These are phyloP conservation scores for Acholoe squamosa DNA, from an alignment of 2,888 invertebrate species.

Conservation along the genomic window DNA sequence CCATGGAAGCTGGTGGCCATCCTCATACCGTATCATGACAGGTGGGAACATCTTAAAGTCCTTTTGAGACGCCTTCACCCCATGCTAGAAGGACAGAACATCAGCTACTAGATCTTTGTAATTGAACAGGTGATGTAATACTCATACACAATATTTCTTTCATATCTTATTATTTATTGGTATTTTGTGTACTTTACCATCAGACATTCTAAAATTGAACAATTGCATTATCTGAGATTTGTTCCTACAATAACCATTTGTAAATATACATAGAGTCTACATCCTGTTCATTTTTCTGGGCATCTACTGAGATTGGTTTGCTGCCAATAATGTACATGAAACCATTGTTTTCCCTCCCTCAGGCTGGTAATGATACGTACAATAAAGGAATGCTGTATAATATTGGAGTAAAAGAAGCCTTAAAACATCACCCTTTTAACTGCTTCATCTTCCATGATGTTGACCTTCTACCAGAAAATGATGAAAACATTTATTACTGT, in stretches of 20 bases:
- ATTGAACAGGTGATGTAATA: conserved; percentile 80
- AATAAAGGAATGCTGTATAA: conserved; percentile 81
- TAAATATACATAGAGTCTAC: too few relatives aligned
- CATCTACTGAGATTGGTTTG: too few relatives aligned
- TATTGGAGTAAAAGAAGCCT: conserved; percentile 78
- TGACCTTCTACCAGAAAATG: conserved; percentile 84
- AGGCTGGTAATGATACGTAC: conserved; percentile 77
- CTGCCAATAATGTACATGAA: too few relatives aligned
- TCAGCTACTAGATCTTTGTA: conserved; percentile 77
- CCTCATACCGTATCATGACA: conserved; percentile 77
- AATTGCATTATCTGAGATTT: too few relatives aligned
- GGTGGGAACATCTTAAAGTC: conserved; percentile 74
- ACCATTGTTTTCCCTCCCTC: too few relatives aligned
- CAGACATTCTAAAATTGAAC: too few relatives aligned
- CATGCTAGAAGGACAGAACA: conserved; percentile 76
- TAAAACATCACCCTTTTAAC: conserved; percentile 76
- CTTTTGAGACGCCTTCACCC: conserved; percentile 74
- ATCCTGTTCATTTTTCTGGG: too few relatives aligned
- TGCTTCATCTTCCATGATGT: conserved; percentile 83
- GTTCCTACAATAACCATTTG: too few relatives aligned
- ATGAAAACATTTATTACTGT: conserved; percentile 83
- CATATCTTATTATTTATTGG: too few relatives aligned
- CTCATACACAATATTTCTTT: too few relatives aligned
- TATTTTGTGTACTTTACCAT: too few relatives aligned
- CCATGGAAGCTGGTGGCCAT: conserved; percentile 79